Percentiles rank a stretch among this genome's conserved stretches.
These are phyloP conservation scores for Zosterops hypoxanthus DNA, from an alignment of 2,113 vertebrate species.

Conservation along the genomic window DNA sequence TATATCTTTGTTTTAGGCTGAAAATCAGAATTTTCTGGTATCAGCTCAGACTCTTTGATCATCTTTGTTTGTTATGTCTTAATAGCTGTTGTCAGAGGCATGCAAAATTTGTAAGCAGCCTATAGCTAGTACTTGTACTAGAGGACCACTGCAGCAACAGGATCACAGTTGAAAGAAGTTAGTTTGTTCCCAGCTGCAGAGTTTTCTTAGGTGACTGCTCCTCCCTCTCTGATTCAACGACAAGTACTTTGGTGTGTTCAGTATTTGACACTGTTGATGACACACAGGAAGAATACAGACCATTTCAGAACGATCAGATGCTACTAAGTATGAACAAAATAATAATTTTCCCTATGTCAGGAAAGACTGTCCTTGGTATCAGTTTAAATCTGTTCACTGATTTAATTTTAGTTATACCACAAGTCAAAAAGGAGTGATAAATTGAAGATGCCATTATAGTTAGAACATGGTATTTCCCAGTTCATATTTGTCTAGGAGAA, in stretches of 20 bases:
- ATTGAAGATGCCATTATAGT: background rate
- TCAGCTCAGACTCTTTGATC: background rate
- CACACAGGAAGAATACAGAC: background rate
- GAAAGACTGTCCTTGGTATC: background rate
- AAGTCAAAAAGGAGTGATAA: background rate
- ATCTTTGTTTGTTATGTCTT: background rate
- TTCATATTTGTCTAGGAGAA: background rate
- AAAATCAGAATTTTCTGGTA: background rate
- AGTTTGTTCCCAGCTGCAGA: background rate
- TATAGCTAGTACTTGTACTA: background rate
- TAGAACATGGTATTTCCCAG: background rate
- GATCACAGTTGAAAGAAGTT: background rate
- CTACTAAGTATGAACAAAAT: background rate
- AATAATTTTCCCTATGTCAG: background rate
- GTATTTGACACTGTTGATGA: background rate
- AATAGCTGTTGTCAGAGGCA: background rate
- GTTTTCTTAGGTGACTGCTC: background rate
- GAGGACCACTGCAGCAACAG: background rate
- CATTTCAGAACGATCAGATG: background rate
- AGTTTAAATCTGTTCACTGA: background rate
- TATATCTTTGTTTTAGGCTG: background rate
- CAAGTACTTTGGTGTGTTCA: background rate
- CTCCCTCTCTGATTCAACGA: background rate
- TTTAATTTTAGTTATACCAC: background rate
- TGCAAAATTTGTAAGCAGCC: background rate